Evolutionary conservation across 2,797 vertebrate species (phyloP), one percentile per base, ranked within the genome.

Genomic region (Enteromius afrohamiltoni): DNA sequence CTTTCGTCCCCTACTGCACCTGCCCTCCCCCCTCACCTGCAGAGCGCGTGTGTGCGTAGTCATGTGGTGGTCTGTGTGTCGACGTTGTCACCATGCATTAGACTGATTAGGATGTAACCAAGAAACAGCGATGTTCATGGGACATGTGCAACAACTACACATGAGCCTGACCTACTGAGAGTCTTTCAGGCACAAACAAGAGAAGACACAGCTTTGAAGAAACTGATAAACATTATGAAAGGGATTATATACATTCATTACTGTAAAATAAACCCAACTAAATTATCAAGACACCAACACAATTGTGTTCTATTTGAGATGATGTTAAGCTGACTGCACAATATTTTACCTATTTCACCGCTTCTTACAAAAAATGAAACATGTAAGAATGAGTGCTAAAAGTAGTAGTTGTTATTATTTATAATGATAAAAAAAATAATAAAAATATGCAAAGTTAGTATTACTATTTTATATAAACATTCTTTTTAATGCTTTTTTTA

Each of bases 11-110:
- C 85, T 70, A 86, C 85, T 75, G 60, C 83, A 82, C 87, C 85
- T 85, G 78, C 86, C 85, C 83, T 84, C 80, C 85, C 80, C 86
- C 85, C 58, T 47, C 51, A 82, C 70, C 84, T 83, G 85, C 69
- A 69, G n/a, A 65, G 55, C 9, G 55, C 31, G 73, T 64, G 19
- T 83, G 85, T 84, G 87, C 68, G 60, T 31, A 84, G 47, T 82
- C 55, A 69, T 26, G 67, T 80, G 77, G 65, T 42, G 86, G 76
- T 70, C 21, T 80, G 84, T 75, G 60, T 53, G 73, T 79, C 42
- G 73, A 78, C 53, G 71, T 82, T 51, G 55, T 80, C 82, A 70
- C 70, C 37, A 58, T 16, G 31, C 23, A 26, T 77, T 37, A 84
- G 55, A 85, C 70, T 74, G 58, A 87, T 82, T 82, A 26, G 11